Evolutionary conservation across 1,140 invertebrate species (phyloP).

Genomic region (Platyscapa corneri): DNA sequence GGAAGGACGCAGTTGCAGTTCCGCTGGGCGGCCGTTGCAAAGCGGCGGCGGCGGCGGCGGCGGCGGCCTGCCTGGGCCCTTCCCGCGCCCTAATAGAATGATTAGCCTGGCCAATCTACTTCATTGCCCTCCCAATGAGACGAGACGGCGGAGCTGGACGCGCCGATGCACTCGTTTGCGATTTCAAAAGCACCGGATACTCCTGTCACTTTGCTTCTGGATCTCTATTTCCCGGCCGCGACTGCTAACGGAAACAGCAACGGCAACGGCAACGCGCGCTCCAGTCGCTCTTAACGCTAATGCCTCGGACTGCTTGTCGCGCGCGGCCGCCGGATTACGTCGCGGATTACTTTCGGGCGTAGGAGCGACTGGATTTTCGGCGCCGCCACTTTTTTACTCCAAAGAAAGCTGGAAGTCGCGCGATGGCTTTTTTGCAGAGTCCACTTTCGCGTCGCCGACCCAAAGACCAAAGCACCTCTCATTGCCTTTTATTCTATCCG

Average conservation of each 20-base stretch:
- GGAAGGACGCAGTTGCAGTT: slow-evolving; percentile 45
- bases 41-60: neutral
- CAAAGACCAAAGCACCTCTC: neutral
- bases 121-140: slow-evolving; percentile 28
- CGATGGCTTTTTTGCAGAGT: neutral
- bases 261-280: too few relatives aligned
- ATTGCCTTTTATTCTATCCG: neutral
- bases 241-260: too few relatives aligned
- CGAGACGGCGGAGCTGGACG: too few relatives aligned
- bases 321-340: neutral
- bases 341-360: too few relatives aligned
- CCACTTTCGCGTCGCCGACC: neutral
- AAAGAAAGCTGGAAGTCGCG: too few relatives aligned
- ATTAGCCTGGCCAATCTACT: slow-evolving; percentile 58
- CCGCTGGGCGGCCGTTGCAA: slow-evolving; percentile 16
- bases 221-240: neutral
- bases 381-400: too few relatives aligned
- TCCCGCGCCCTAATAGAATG: slow-evolving; percentile 60
- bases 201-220: slow-evolving; percentile 36
- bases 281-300: neutral
- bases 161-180: slow-evolving; percentile 38
- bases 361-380: neutral
- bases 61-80: too few relatives aligned
- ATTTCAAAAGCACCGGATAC: slow-evolving; percentile 51
- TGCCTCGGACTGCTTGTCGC: neutral